phyloP scores from a whole-genome alignment of 2,113 vertebrate species.

The Fulmarus glacialis region DNA sequence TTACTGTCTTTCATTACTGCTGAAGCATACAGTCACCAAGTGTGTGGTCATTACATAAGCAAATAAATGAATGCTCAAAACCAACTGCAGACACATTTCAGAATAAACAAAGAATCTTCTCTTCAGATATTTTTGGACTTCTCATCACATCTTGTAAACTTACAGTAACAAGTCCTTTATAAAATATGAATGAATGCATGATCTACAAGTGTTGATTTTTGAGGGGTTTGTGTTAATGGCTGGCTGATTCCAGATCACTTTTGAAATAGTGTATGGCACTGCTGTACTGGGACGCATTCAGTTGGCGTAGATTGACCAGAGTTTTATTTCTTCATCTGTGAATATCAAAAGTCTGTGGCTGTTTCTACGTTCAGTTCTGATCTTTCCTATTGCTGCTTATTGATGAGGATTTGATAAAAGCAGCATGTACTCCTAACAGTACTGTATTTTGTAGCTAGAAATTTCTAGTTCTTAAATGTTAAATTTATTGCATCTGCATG shows the following conservation, averaged over 20 bases:
- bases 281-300: background rate
- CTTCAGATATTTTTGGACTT: background rate
- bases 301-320: background rate
- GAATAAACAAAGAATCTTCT: background rate
- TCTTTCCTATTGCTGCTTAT: background rate
- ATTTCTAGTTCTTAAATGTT: background rate
- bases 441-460: background rate
- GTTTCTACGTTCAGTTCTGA: background rate
- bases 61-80: background rate
- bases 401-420: background rate
- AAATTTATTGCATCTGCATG: background rate
- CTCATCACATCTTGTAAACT: background rate
- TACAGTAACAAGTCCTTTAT: background rate
- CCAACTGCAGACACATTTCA: background rate
- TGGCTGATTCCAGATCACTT: background rate
- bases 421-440: background rate
- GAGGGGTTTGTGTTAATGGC: background rate
- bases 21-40: background rate
- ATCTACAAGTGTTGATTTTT: background rate
- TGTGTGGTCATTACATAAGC: background rate
- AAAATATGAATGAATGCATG: background rate
- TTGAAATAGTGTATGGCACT: background rate
- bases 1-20: background rate
- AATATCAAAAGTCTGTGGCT: background rate
- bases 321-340: background rate